Conservation (phyloP, 30 jellyfish, hydroid and myxozoan genomes). For the Sanderia malayensis region DNA sequence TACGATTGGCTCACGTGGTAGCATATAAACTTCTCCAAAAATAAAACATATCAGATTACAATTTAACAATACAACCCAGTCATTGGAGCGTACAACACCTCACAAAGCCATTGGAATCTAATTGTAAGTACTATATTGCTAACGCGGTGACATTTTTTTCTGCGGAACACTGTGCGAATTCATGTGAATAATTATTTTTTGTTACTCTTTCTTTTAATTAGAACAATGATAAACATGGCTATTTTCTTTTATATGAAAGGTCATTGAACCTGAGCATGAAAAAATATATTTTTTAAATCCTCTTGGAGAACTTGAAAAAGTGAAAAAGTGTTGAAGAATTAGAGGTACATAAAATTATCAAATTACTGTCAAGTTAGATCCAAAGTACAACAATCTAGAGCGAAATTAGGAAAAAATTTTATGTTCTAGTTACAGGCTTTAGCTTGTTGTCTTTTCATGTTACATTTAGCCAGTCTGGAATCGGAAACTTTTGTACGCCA, state of each 20-base stretch:
- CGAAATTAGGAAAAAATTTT: no score
- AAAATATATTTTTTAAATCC: not conserved
- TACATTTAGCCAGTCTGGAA: conserved; percentile 7
- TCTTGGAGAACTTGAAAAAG: conserved; percentile 4
- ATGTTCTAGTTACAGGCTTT: no score
- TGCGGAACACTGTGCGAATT: not conserved
- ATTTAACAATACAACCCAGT: conserved; percentile 1
- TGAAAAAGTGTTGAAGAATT: not conserved
- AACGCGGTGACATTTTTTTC: not conserved
- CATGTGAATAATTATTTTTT: not conserved
- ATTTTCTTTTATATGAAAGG: not conserved
- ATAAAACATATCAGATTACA: not conserved
- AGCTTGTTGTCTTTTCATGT: no score
- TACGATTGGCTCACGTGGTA: not conserved
- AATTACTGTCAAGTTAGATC: no score
- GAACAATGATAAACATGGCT: not conserved
- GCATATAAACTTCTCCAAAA: not conserved
- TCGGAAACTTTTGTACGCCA: conserved; percentile 4
- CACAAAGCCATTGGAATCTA: conserved; percentile 2
- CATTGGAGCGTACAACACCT: not conserved
- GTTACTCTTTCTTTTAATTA: not conserved
- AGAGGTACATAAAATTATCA: conserved; percentile 10
- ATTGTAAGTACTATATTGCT: not conserved
- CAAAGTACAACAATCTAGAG: no score
- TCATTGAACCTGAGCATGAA: not conserved